Conservation (phyloP, 2,113 vertebrate species). For the Cyanoramphus novaezelandiae region DNA sequence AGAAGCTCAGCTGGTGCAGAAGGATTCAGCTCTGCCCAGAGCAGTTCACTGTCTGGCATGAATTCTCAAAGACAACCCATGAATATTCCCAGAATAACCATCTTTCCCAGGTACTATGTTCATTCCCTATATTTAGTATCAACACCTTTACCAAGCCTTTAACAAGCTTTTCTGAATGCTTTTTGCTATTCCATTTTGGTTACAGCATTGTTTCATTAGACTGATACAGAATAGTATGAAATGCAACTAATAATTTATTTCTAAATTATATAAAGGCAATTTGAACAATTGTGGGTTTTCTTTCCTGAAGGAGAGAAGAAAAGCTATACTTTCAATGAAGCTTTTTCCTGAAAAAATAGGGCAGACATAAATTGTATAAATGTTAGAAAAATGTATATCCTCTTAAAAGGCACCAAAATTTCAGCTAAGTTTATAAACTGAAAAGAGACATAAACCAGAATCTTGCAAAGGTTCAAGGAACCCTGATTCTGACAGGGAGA, state of each 20-base stretch:
- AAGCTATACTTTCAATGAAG: not conserved
- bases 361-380: not conserved
- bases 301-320: not conserved
- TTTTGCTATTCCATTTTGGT: not conserved
- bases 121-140: not conserved
- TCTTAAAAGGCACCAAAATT: not conserved
- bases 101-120: not conserved
- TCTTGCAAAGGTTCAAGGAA: not conserved
- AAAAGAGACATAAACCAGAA: not conserved
- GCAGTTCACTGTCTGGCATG: not conserved
- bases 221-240: not conserved
- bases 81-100: not conserved
- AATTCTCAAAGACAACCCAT: not conserved
- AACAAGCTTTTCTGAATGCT: not conserved
- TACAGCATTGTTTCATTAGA: not conserved
- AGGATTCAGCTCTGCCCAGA: not conserved
- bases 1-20: not conserved
- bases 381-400: not conserved
- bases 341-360: not conserved
- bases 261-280: not conserved
- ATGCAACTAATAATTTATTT: not conserved
- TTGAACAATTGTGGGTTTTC: not conserved
- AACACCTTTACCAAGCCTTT: not conserved
- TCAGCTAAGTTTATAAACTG: not conserved
- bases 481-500: not conserved